Evolutionary conservation across 2,797 vertebrate genomes (phyloP).

Genomic region (Semotilus atromaculatus): DNA sequence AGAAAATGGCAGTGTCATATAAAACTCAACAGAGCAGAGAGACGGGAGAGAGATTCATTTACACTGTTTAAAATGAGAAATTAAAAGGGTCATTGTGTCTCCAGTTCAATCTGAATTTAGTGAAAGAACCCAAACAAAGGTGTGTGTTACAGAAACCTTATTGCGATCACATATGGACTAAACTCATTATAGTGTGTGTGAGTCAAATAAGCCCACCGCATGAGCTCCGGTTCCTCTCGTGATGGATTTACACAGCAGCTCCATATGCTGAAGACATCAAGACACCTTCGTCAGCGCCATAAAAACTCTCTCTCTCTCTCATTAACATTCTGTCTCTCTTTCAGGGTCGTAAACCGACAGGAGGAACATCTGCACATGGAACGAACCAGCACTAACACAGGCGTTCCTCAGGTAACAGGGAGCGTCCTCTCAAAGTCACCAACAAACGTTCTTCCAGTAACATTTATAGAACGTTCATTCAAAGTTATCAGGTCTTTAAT

Average conservation of each 20-base stretch:
- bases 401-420: background rate
- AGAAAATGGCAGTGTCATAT: constrained; percentile 71
- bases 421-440: background rate
- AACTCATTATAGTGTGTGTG: background rate
- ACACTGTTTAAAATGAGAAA: constrained; percentile 6
- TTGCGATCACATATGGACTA: background rate
- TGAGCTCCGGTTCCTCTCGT: constrained; percentile 26
- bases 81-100: constrained; percentile 45
- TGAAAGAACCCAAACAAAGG: constrained; percentile 5
- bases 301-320: constrained; percentile 4
- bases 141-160: constrained; percentile 1
- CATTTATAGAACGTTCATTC: background rate
- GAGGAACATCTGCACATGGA: background rate
- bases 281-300: constrained; percentile 35
- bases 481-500: background rate
- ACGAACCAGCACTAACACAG: background rate
- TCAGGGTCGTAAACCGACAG: background rate
- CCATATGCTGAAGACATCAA: constrained; percentile 43
- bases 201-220: background rate
- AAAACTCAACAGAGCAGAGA: constrained; percentile 65
- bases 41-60: background rate
- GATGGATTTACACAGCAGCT: constrained; percentile 20
- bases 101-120: constrained; percentile 26
- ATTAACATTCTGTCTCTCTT: background rate
- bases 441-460: background rate